Evolutionary conservation across 2,797 vertebrate species (phyloP).

Genomic region (Paguma larvata): DNA sequence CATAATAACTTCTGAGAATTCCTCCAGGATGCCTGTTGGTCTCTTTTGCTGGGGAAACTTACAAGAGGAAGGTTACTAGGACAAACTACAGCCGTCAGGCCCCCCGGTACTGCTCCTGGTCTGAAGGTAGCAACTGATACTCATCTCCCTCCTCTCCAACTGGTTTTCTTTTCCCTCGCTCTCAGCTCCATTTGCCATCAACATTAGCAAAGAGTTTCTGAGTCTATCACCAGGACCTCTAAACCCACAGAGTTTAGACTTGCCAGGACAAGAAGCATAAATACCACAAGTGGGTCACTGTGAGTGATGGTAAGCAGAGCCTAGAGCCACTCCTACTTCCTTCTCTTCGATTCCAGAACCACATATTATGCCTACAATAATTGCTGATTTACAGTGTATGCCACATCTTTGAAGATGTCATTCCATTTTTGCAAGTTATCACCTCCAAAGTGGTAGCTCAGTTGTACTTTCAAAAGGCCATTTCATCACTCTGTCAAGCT

Average conservation of each 20-base stretch:
- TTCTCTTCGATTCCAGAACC: background rate
- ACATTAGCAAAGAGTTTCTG: background rate
- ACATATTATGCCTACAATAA: background rate
- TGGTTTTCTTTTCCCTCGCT: conserved; percentile 18
- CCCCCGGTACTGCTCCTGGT: background rate
- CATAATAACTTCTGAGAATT: conserved; percentile 12
- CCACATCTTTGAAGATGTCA: conserved; percentile 16
- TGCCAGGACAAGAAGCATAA: conserved; percentile 51
- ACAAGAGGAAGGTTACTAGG: background rate
- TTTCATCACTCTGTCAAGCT: background rate
- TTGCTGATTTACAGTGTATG: background rate
- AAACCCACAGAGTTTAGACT: background rate
- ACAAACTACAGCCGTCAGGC: background rate
- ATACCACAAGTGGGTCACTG: conserved; percentile 8
- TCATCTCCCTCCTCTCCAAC: background rate
- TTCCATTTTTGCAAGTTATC: background rate
- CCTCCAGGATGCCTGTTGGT: background rate
- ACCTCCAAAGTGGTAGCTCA: background rate
- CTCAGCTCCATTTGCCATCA: conserved; percentile 6
- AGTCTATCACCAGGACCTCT: background rate
- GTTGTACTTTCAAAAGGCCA: background rate
- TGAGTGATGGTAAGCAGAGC: background rate
- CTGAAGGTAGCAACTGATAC: background rate
- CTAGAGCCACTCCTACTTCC: background rate
- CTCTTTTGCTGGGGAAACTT: background rate